Base-by-base conservation (phyloP, 2,888 invertebrate genomes). In the Pecten maximus region DNA sequence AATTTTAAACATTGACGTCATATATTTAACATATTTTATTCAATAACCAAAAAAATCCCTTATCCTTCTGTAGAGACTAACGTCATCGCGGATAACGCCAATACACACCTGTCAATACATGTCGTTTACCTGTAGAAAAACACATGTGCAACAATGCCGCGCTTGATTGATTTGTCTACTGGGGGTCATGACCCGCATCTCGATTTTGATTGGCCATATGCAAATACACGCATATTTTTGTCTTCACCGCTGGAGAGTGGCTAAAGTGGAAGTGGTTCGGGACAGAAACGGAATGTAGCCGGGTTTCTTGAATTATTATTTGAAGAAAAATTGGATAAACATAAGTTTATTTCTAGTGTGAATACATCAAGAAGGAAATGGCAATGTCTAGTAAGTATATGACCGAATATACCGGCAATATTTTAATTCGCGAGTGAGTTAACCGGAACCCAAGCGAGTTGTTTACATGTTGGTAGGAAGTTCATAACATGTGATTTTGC, bases 401-500 rank as follows among this genome's bases (percentile, higher is more conserved):
- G 8, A n/a, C 23, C 23, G 54, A 54, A 54, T 35, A 10, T 74
- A 35, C 74, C 35, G 28, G 74, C 35, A 15, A 28, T 12, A n/a
- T 8, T 74, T 10, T 74, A 12, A 10, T 74, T 74, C 74, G 35
- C 74, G 74, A 74, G 35, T 28, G 74, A 28, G 74, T 74, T 74
- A 35, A 74, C 74, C 74, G 74, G 74, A 74, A 74, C 74, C 74
- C 35, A 74, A 35, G 28, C 74, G 28, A 35, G 74, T 74, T 74
- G 74, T 74, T 74, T 74, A 74, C 74, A 74, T 74, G 74, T 74
- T 74, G 74, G 74, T 74, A 74, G 74, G 74, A 74, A 74, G 74
- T 74, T 35, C 8, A 15, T 15, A 74, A 28, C 74, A 74, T 74
- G 74, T 74, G 74, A 74, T 74, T 74, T 28, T 74, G 74, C 35